Base-by-base conservation (phyloP, 2,797 vertebrate species). In the Rhinophrynus dorsalis region DNA sequence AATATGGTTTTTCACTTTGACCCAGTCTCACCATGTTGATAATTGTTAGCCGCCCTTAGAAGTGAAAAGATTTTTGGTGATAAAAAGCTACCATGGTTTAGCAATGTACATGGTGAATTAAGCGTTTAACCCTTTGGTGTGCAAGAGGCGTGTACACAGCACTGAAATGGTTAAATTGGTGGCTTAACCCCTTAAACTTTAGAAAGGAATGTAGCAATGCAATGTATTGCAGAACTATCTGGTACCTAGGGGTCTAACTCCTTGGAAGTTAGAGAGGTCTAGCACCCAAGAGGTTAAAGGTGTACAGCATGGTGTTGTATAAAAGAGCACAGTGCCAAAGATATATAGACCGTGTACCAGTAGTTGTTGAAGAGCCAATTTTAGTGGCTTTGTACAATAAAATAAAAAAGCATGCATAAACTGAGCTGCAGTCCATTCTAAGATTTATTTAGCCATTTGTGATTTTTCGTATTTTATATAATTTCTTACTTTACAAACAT, bases 391-490 rank as follows among this genome's bases (percentile, higher is more conserved):
- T 38, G 35, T 58, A 58, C 35, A 38, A n/a, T 26, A 58, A 38
- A n/a, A n/a, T n/a, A n/a, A n/a, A n/a, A 23, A 58, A 27, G 35
- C 33, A 58, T 15, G 7, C 1, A 9, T 17, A 18, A 8, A 32
- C 23, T 58, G 12, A 6, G 33, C 9, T 27, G 26, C 33, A 26
- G 10, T 17, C 18, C 26, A 27, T 44, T 26, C 8, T 7, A 1
- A 58, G 13, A 44, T 30, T 42, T 44, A 59, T 44, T 27, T 42
- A 42, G 21, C 56, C n/a, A 27, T 6, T 29, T 27, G 37, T 42
- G 56, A 59, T 44, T 59, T 58, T 38, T 58, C 27, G 27, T 44
- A 26, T 59, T 42, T 59, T 59, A 12, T 59, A 59, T 44, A 12
- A 59, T 40, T 26, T 59, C 33, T 38, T 38, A 38, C 35, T 27